Percentiles rank a stretch among this genome's conserved stretches.
Evolutionary conservation across 2,888 invertebrate genomes (phyloP).

Genomic region (Lasioglossum zephyrum): DNA sequence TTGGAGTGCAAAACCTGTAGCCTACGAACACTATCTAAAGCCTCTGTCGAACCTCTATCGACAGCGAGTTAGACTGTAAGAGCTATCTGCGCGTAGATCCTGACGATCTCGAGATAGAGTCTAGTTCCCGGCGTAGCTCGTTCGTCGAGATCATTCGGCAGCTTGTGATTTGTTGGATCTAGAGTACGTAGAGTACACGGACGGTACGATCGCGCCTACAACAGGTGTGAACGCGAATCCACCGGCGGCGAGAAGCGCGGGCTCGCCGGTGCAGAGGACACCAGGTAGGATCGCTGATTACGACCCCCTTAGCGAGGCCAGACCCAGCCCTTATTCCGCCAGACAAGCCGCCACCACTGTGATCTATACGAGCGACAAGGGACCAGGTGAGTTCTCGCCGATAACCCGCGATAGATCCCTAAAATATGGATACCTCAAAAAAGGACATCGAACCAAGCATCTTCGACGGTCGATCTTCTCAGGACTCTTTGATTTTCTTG

Average conservation of each 20-base stretch:
- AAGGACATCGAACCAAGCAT: no score
- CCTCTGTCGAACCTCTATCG: not conserved
- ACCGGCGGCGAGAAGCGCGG: conserved; percentile 70
- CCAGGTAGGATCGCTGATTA: conserved; percentile 92
- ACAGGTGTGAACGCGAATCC: conserved; percentile 75
- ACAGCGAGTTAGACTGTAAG: not conserved
- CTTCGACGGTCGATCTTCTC: no score
- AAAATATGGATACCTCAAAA: no score
- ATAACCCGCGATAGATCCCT: not conserved
- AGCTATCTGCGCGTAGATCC: not conserved
- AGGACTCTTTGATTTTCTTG: no score
- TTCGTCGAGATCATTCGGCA: conserved; percentile 49
- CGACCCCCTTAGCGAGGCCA: conserved; percentile 89
- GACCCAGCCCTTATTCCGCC: conserved; percentile 90
- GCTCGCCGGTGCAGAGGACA: conserved; percentile 85
- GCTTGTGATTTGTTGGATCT: conserved; percentile 67
- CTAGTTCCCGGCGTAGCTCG: conserved; percentile 7
- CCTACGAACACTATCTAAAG: not conserved
- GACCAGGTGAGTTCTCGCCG: conserved; percentile 86
- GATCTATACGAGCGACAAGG: conserved; percentile 92
- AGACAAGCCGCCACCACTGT: conserved; percentile 91
- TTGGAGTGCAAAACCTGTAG: no score
- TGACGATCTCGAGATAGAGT: not conserved
- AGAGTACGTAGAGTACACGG: conserved; percentile 84
- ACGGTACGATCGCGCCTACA: conserved; percentile 81